Evolutionary conservation across 2,888 invertebrate genomes (phyloP), one percentile per base, ranked within the genome.

Genomic region (Leptinotarsa peninsularis): DNA sequence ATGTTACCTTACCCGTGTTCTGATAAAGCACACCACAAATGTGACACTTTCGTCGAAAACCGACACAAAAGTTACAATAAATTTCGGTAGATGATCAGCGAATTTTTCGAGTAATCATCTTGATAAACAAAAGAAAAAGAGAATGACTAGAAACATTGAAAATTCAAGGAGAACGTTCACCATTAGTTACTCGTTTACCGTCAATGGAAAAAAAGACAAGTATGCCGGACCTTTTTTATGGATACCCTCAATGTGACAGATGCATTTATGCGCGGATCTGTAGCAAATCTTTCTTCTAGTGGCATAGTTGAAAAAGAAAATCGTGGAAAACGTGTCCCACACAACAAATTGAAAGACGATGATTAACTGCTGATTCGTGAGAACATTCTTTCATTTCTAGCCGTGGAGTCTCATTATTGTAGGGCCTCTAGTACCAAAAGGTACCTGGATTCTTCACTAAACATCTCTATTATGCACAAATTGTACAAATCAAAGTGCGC

Each of bases 201-300:
- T 7, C 33, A 33, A 33, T 33, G 7, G 27, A 4, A 5, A 5
- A 5, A 27, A 27, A 27, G 5, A 27, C 27, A 27, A 27, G 27
- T 27, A 27, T 27, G 27, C 58, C 68, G 79, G n/a, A 75, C 71
- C 50, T 79, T 76, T 79, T 79, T 76, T 52, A 78, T 78, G 73
- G 73, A 70, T 43, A 78, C 75, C 14, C 76, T 79, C 13, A 78
- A 79, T 60, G 74, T 78, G 21, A 74, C 76, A n/a, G 79, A 79
- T 60, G 78, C 72, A 54, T 78, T 81, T 69, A 76, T 82, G 72
- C 72, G 78, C 56, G 78, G 79, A 71, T 73, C 78, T 60, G 74
- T 82, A 66, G n/a, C 73, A 79, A 76, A 76, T 52, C 67, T 58
- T 58, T 73, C 72, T 52, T 68, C 68, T 33, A 72, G 67, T 33